Conservation (phyloP, 2,113 vertebrate species). For the Psettodes erumei region DNA sequence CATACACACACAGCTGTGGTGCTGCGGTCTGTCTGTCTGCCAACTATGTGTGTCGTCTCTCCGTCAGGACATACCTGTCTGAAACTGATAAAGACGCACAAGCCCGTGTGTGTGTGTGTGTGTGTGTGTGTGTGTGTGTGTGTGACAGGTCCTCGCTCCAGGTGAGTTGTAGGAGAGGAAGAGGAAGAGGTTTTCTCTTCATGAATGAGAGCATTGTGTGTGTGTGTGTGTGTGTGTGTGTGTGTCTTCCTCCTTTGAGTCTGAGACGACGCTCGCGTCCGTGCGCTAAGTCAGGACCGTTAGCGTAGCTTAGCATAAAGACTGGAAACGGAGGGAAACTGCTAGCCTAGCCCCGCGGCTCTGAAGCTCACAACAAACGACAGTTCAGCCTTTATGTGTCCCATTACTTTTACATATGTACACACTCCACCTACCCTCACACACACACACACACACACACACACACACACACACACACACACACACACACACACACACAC, state of each 20-base stretch:
- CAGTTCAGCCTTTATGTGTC: too few relatives aligned
- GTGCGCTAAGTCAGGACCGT: too few relatives aligned
- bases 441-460: too few relatives aligned
- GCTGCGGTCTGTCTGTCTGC: conserved; percentile 28
- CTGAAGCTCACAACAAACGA: too few relatives aligned
- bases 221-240: conserved; percentile 23
- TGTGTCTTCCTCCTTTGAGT: conserved; percentile 24
- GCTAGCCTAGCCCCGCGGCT: too few relatives aligned
- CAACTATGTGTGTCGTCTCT: conserved; percentile 43
- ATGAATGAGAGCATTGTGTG: conserved; percentile 63
- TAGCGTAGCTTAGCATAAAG: too few relatives aligned
- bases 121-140: conserved; percentile 1
- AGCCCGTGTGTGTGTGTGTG: conserved; percentile 1
- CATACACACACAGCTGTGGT: neutral
- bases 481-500: neutral
- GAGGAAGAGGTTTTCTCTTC: conserved; percentile 43
- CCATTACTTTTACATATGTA: too few relatives aligned
- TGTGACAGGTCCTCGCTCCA: conserved; percentile 59
- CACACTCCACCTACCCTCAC: too few relatives aligned
- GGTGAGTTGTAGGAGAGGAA: conserved; percentile 51
- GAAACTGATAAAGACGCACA: conserved; percentile 39
- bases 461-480: too few relatives aligned
- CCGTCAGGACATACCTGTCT: conserved; percentile 44
- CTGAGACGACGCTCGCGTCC: too few relatives aligned
- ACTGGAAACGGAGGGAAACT: too few relatives aligned